Conservation (phyloP, 2,113 vertebrate genomes). For the Falcunculus frontatus region DNA sequence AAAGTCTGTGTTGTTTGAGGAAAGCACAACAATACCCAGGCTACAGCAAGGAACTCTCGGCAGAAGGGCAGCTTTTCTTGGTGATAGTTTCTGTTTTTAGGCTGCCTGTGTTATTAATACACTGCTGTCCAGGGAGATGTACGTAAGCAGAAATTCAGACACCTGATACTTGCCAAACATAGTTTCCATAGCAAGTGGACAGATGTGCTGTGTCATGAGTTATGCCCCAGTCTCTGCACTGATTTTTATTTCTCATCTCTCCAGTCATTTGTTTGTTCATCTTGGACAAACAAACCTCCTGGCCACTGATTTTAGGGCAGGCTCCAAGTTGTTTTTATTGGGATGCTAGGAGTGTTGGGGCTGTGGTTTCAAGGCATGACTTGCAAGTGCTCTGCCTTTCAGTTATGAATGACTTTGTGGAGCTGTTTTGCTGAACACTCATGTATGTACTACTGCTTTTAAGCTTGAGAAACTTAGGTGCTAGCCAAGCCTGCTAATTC, state of each 20-base stretch:
- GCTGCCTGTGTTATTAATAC: slow-evolving; percentile 67
- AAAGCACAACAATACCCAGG: background rate
- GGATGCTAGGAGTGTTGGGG: background rate
- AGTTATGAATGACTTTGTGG: background rate
- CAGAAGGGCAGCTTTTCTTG: slow-evolving; percentile 9
- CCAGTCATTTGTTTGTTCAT: background rate
- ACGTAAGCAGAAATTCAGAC: slow-evolving; percentile 60
- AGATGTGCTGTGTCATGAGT: slow-evolving; percentile 43
- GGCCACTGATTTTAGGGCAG: background rate
- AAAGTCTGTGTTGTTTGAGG: background rate
- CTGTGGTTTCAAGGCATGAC: background rate
- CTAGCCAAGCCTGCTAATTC: background rate
- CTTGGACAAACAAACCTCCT: background rate
- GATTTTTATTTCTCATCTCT: background rate
- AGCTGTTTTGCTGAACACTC: background rate
- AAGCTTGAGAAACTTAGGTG: background rate
- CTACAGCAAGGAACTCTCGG: background rate
- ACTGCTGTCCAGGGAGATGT: slow-evolving; percentile 5
- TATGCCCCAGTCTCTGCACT: background rate
- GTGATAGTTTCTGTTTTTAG: slow-evolving; percentile 66
- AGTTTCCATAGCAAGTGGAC: slow-evolving; percentile 55
- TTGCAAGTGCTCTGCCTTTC: background rate
- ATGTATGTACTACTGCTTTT: background rate
- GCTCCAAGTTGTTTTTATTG: background rate
- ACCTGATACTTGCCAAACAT: slow-evolving; percentile 68